Conservation (phyloP, 2,113 vertebrate species). For the Fregata magnificens region DNA sequence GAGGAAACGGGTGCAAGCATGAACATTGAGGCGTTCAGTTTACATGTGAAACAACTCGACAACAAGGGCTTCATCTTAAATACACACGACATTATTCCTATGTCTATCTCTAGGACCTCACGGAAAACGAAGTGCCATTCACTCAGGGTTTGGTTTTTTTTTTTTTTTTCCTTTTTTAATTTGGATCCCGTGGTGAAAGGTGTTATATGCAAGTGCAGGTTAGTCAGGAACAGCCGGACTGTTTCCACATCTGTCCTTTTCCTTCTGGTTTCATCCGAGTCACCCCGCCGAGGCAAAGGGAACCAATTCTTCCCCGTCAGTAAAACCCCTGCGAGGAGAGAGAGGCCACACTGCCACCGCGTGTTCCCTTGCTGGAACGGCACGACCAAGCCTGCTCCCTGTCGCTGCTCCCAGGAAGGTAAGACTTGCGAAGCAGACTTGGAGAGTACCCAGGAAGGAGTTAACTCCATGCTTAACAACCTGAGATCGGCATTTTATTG, state of each 20-base stretch:
- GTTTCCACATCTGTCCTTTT: neutral
- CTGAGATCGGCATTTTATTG: neutral
- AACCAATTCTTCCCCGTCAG: fast-evolving
- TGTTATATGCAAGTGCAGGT: neutral
- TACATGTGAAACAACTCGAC: neutral
- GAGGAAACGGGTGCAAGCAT: neutral
- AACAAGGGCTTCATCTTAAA: neutral
- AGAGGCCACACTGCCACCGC: conserved; percentile 6
- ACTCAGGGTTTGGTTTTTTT: fast-evolving
- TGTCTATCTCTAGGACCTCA: neutral
- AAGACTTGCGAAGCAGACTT: fast-evolving
- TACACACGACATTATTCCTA: neutral
- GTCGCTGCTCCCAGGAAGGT: fast-evolving
- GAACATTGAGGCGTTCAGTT: neutral
- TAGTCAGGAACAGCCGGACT: neutral
- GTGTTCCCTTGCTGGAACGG: neutral
- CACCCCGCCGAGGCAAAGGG: too few relatives aligned
- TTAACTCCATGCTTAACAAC: neutral
- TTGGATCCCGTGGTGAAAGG: neutral
- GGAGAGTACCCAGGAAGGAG: fast-evolving
- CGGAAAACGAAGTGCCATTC: fast-evolving
- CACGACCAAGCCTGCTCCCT: fast-evolving
- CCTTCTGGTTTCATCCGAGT: fast-evolving
- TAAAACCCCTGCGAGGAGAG: neutral
- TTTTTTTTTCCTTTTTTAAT: neutral